A percentile compares a stretch with the other conserved stretches of the same genome.
Evolutionary conservation across 2,797 vertebrate species (phyloP).

Genomic region (Spinibarbus caldwelli): DNA sequence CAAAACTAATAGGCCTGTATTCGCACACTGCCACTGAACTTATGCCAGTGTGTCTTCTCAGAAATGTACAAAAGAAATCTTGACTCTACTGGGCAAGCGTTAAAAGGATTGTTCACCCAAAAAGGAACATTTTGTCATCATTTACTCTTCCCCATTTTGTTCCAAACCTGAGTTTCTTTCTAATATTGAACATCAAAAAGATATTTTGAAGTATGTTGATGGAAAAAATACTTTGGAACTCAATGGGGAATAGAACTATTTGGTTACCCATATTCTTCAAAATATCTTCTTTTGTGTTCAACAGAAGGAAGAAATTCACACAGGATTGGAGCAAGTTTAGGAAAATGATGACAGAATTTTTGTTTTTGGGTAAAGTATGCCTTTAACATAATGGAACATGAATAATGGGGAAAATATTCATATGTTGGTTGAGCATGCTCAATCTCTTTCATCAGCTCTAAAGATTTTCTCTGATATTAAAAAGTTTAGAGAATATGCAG

Average conservation of each 20-base stretch:
- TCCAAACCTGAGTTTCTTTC: too few species aligned
- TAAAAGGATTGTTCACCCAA: too few species aligned
- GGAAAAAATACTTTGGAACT: too few species aligned
- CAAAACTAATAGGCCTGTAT: conserved; percentile 50
- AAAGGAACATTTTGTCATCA: too few species aligned
- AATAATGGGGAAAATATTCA: conserved; percentile 53
- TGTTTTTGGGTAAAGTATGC: not conserved
- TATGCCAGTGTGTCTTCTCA: conserved; percentile 42
- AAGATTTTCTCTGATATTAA: not conserved
- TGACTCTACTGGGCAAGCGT: too few species aligned
- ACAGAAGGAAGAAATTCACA: not conserved
- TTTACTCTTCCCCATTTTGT: too few species aligned
- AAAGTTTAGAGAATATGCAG: not conserved
- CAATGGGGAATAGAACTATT: too few species aligned
- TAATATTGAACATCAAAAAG: too few species aligned
- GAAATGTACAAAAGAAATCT: conserved; percentile 29
- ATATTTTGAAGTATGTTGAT: too few species aligned
- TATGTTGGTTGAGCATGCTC: conserved; percentile 33
- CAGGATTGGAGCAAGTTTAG: not conserved
- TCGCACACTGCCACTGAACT: conserved; percentile 64
- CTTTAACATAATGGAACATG: conserved; percentile 55
- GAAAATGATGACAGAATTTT: not conserved
- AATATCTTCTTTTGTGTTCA: not conserved
- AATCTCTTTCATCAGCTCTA: not conserved
- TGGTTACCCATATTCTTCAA: not conserved